Conservation (phyloP, 1,140 invertebrate genomes). For the Orchesella cincta region DNA sequence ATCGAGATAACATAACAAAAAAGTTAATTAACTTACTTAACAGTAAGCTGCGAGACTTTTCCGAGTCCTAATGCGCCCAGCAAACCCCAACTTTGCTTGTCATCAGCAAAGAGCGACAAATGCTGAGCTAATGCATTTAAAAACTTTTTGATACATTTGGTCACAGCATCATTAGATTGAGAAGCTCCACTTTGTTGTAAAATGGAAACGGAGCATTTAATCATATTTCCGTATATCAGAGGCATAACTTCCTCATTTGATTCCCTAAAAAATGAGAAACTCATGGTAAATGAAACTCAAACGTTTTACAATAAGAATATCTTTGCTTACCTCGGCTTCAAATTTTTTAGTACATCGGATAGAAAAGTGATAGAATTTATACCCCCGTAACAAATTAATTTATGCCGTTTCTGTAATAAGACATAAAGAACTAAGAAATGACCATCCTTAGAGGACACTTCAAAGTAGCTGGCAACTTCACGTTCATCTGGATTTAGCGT, state of each 20-base stretch:
- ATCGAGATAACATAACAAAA: slow-evolving; percentile 23
- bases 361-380: slow-evolving; percentile 54
- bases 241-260: slow-evolving; percentile 64
- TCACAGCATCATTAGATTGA: slow-evolving; percentile 58
- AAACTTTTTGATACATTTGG: slow-evolving; percentile 58
- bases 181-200: not conserved
- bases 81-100: slow-evolving; percentile 63
- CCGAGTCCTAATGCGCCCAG: slow-evolving; percentile 67
- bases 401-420: slow-evolving; percentile 51
- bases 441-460: slow-evolving; percentile 46
- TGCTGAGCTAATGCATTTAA: slow-evolving; percentile 59
- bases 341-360: slow-evolving; percentile 51
- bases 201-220: not conserved
- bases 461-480: slow-evolving; percentile 41
- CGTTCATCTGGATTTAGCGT: slow-evolving; percentile 29
- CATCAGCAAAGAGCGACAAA: slow-evolving; percentile 62
- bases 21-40: slow-evolving; percentile 57
- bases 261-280: slow-evolving; percentile 57
- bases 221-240: slow-evolving; percentile 63
- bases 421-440: slow-evolving; percentile 47
- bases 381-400: slow-evolving; percentile 51
- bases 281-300: not conserved
- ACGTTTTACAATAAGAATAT: not conserved
- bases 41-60: slow-evolving; percentile 62
- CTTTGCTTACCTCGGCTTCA: slow-evolving; percentile 36